A percentile compares a stretch with the other conserved stretches of the same genome.
Evolutionary conservation across 2,797 vertebrate species (phyloP).

Genomic region (Salmo trutta): DNA sequence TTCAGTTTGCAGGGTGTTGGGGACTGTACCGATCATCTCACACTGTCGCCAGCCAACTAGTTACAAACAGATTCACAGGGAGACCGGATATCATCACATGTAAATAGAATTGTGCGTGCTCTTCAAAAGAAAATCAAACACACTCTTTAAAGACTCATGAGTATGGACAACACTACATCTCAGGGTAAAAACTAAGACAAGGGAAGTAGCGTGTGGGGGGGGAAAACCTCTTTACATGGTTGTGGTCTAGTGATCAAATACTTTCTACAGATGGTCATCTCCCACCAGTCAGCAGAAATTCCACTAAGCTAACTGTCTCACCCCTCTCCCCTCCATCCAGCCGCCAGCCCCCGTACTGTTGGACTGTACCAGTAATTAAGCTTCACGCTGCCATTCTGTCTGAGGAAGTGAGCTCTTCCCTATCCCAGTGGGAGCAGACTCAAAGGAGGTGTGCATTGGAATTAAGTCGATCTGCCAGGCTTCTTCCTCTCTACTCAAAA

Average conservation of each 20-base stretch:
- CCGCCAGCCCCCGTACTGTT: not conserved
- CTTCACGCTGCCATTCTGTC: slow-evolving; percentile 18
- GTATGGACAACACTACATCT: not conserved
- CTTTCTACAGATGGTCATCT: slow-evolving; percentile 2
- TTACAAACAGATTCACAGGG: not conserved
- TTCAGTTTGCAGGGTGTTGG: not conserved
- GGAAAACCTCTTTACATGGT: not conserved
- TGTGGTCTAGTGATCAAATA: slow-evolving; percentile 4
- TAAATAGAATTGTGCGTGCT: not conserved
- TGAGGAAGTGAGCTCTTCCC: slow-evolving; percentile 12
- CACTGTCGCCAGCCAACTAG: not conserved
- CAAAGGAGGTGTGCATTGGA: slow-evolving; percentile 14
- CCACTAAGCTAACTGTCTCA: not conserved
- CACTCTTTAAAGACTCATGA: not conserved
- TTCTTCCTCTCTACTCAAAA: not conserved
- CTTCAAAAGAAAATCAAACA: not conserved
- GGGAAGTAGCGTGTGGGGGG: not conserved
- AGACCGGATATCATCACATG: not conserved
- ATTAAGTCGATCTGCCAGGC: slow-evolving; percentile 2
- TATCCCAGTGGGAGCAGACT: slow-evolving; percentile 18
- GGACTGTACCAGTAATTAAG: slow-evolving; percentile 20
- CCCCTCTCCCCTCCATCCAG: not conserved
- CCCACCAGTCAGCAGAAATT: not conserved
- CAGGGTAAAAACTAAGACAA: not conserved
- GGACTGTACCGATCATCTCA: not conserved